Evolutionary conservation across 1,140 invertebrate species (phyloP), one percentile per base, ranked within the genome.

Genomic region (Delia radicum): DNA sequence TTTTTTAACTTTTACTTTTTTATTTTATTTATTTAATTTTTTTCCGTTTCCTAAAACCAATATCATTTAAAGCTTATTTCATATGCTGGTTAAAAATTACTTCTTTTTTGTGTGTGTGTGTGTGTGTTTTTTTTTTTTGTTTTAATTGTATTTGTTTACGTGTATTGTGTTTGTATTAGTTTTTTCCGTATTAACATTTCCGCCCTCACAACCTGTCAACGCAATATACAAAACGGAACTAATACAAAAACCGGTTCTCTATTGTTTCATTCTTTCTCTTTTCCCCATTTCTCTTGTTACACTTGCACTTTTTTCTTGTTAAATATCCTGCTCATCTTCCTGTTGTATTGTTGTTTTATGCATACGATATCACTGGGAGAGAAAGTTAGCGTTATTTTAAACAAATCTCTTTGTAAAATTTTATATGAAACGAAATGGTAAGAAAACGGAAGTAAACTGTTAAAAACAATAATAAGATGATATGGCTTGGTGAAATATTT

Each of bases 171-270:
- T n/a, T n/a, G 12, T 42, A 3, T 42, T 42, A 33, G 4, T 3
- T 10, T 42, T 42, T 5, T 42, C 37, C 37, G 3, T 42, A 7
- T 15, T 3, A 31, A 5, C 3, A 10, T 33, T 37, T 69, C 63
- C 63, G 63, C 27, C 27, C 28, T 29, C 3, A 69, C 65, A 69
- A 69, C 65, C 29, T 33, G 65, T 33, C 29, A 31, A n/a, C 29
- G 29, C 65, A 7, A 33, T 33, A 21, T 21, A 69, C 65, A 33
- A 37, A 69, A 69, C 65, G 65, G 65, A 69, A 69, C 65, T 69
- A 69, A 69, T 33, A 26, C 1, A 69, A 69, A 37, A 7, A 24
- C 65, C 65, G 65, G 29, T 69, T 69, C 21, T 33, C 62, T 29
- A 29, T 65, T 65, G 26, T 69, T 69, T 15, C 29, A 24, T 69